Base-by-base conservation (phyloP, 2,888 invertebrate genomes). In the Scelioninae gen. 2 region DNA sequence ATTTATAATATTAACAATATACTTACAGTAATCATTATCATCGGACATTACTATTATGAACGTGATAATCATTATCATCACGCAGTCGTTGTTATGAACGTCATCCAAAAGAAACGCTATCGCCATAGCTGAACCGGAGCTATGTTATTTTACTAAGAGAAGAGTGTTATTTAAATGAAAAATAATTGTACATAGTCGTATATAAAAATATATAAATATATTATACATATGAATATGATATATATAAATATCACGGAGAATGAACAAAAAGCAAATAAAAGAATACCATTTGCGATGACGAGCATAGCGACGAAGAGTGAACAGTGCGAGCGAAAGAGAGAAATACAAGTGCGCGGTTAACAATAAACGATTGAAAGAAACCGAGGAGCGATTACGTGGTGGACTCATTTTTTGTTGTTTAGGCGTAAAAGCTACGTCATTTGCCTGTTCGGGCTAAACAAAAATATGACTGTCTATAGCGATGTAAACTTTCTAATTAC, bases 401-500 rank as follows among this genome's bases (percentile, higher is more conserved):
- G 46, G 15, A 53, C 6, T 64, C 28, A 45, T 70, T 75, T n/a
- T 75, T 75, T 58, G 69, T 70, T 67, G 70, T 72, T 72, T 65
- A 71, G 58, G 16, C 50, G 31, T 48, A 46, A 63, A 60, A 25
- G 55, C 50, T 50, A 39, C 46, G 72, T 65, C 37, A 70, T 73
- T 69, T 75, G 65, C 60, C 72, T n/a, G 57, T 63, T 37, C 57
- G 45, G 41, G 13, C 52, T 22, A 39, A 72, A 68, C 53, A 72
- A 70, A 73, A 63, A 76, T 72, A 52, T 80, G 81, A 83, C 79
- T 83, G 81, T 84, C 81, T 81, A 82, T 83, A 83, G 76, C 81
- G 78, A 76, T 82, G 80, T 82, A 81, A 82, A 83, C 81, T 81
- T 83, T 82, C 82, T 82, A 79, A 82, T 83, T 82, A 85, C 80